These are phyloP conservation scores for Chaenocephalus aceratus DNA, from an alignment of 2,113 vertebrate genomes.

Conservation along the genomic window DNA sequence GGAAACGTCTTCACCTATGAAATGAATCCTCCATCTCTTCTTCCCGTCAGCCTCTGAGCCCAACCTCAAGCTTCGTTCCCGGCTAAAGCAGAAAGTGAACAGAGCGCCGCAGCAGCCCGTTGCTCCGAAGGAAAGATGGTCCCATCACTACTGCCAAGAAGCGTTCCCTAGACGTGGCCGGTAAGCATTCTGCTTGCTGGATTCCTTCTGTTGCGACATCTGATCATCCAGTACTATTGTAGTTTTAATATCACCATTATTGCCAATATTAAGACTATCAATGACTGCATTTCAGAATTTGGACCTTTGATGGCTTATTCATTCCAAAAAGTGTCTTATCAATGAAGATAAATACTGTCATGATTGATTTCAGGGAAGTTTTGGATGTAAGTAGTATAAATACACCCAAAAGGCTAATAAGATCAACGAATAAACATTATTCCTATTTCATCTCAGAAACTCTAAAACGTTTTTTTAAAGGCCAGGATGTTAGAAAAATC, in stretches of 20 bases:
- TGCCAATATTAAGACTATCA: neutral
- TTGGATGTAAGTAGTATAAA: neutral
- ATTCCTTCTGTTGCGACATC: neutral
- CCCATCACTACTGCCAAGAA: constrained; percentile 91
- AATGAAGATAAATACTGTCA: neutral
- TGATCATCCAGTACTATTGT: neutral
- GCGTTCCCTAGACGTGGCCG: constrained; percentile 92
- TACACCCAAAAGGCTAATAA: neutral
- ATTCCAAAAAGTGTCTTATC: neutral
- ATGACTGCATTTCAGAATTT: neutral
- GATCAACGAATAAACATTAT: too few species aligned
- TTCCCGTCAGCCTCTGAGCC: constrained; percentile 91
- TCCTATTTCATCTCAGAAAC: neutral
- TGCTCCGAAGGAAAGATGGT: constrained; percentile 93
- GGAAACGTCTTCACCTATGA: neutral
- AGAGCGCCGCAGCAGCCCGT: constrained; percentile 94
- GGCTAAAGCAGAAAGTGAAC: constrained; percentile 98
- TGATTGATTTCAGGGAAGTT: neutral
- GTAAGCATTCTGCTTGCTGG: constrained; percentile 67
- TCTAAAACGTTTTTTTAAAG: neutral
- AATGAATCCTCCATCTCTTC: constrained; percentile 11
- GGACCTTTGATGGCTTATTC: neutral
- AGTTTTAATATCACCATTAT: neutral
- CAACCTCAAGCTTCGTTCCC: constrained; percentile 95
- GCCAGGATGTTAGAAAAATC: neutral